Conservation (phyloP, 2,113 vertebrate genomes). For the Spea multiplicata region DNA sequence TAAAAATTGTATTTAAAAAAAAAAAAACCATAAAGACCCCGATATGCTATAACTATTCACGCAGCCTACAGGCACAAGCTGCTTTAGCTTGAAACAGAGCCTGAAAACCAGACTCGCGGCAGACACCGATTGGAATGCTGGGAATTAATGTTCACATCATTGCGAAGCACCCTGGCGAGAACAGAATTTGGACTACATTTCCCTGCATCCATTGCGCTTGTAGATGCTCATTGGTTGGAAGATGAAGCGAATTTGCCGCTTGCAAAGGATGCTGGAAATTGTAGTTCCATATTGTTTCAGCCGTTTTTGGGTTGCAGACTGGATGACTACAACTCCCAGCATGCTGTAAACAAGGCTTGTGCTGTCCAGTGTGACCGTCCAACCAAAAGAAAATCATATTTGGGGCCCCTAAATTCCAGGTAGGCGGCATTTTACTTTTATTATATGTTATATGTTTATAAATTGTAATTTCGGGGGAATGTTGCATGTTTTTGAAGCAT, state of each 20-base stretch:
- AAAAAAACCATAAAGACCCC: no score
- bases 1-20: no score
- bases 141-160: not conserved
- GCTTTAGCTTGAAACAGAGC: no score
- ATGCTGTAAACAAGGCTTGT: not conserved
- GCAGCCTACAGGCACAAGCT: no score
- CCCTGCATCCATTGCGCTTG: not conserved
- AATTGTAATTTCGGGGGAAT: no score
- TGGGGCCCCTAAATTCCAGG: conserved; percentile 1
- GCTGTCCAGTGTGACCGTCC: not conserved
- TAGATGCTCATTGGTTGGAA: not conserved
- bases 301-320: fast-evolving
- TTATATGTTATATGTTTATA: no score
- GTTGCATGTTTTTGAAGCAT: no score
- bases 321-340: conserved; percentile 6
- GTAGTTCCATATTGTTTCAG: not conserved
- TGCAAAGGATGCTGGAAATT: not conserved
- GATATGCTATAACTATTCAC: no score
- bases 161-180: no score
- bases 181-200: not conserved
- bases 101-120: no score
- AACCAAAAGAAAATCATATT: not conserved
- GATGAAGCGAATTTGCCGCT: not conserved
- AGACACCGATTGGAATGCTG: conserved; percentile 5
- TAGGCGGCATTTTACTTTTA: not conserved